Evolutionary conservation across 2,797 vertebrate species (phyloP).

Genomic region (Trachops cirrhosus): DNA sequence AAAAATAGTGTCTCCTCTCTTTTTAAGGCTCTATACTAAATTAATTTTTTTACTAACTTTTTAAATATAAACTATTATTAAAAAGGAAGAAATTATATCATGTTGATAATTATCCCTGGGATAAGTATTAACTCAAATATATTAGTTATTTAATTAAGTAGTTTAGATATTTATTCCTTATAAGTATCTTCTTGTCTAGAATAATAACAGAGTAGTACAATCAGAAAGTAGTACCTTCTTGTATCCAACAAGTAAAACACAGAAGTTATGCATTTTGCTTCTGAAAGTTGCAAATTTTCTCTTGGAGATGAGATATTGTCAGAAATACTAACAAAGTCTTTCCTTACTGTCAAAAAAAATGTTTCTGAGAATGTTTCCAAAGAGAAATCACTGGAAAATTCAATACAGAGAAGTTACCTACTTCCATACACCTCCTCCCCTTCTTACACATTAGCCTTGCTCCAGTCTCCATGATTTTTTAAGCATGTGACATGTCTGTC

Average conservation of each 20-base stretch:
- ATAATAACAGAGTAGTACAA: not conserved
- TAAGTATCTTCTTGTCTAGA: conserved; percentile 13
- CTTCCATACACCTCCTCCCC: not conserved
- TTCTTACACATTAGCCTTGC: not conserved
- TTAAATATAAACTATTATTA: not conserved
- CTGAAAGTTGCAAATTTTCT: not conserved
- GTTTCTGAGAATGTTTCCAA: not conserved
- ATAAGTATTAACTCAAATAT: not conserved
- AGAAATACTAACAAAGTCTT: not conserved
- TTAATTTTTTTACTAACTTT: not conserved
- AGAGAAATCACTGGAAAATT: not conserved
- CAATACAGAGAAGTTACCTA: not conserved
- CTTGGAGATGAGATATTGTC: not conserved
- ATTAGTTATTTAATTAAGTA: not conserved
- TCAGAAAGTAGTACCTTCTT: not conserved
- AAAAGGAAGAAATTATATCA: not conserved
- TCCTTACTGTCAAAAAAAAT: not conserved
- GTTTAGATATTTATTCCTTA: not conserved
- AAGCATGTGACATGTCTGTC: not conserved
- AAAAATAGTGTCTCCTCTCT: not conserved
- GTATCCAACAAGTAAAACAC: not conserved
- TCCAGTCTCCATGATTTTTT: not conserved
- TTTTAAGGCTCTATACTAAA: conserved; percentile 37
- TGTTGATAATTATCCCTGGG: not conserved
- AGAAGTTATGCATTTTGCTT: not conserved